These are phyloP conservation scores for Ammodytes marinus DNA, from an alignment of 2,113 vertebrate genomes.

Conservation along the genomic window DNA sequence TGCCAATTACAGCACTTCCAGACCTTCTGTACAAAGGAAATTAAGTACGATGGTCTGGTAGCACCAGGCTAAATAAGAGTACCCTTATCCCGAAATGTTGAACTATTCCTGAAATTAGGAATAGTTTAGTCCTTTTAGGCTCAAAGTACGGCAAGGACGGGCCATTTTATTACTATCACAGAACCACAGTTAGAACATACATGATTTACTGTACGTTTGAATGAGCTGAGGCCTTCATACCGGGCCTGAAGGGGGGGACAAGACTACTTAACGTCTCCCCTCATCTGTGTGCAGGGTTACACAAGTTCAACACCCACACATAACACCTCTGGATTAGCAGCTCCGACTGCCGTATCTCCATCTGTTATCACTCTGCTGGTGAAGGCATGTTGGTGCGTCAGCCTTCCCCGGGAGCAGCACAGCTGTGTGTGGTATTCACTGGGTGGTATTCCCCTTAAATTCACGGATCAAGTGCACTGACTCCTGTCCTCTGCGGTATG, in stretches of 20 bases:
- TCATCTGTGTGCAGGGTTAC: slow-evolving; percentile 36
- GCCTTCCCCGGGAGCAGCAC: slow-evolving; percentile 45
- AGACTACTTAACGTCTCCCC: slow-evolving; percentile 43
- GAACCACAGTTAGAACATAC: no score
- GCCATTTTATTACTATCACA: no score
- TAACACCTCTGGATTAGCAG: slow-evolving; percentile 49
- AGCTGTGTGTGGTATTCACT: slow-evolving; percentile 82
- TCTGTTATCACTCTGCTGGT: slow-evolving; percentile 74
- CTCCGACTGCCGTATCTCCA: slow-evolving; percentile 50
- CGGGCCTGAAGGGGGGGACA: slow-evolving; percentile 40
- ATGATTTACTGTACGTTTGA: background rate
- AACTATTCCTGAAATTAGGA: no score
- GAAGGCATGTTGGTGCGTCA: slow-evolving; percentile 43
- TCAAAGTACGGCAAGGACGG: background rate
- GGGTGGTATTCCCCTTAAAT: slow-evolving; percentile 80
- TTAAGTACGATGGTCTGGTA: no score
- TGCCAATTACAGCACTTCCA: no score
- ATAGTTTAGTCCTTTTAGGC: background rate
- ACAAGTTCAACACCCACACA: slow-evolving; percentile 44
- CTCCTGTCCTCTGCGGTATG: slow-evolving; percentile 70
- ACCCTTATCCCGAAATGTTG: background rate
- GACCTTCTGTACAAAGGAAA: no score
- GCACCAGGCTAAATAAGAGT: no score
- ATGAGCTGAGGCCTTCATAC: slow-evolving; percentile 5
- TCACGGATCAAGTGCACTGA: slow-evolving; percentile 81